Percentiles rank a stretch among this genome's conserved stretches.
These are phyloP conservation scores for Cossypha polioptera DNA, from an alignment of 2,797 vertebrate species.

Conservation along the genomic window DNA sequence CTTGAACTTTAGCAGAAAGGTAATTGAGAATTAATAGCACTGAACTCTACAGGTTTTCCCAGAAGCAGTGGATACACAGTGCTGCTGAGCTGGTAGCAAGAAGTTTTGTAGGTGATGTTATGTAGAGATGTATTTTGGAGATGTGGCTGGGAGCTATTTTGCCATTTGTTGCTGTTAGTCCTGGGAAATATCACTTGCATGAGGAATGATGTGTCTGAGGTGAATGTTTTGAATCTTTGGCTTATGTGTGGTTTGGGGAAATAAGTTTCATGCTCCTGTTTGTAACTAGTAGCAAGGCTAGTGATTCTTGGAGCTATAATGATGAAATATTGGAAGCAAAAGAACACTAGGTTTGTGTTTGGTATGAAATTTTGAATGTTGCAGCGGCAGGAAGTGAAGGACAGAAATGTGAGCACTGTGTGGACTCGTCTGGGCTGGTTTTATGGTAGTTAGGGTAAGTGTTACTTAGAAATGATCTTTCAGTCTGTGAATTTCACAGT, in stretches of 20 bases:
- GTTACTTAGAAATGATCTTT: conserved; percentile 11
- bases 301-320: background rate
- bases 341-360: background rate
- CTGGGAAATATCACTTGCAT: background rate
- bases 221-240: background rate
- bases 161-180: background rate
- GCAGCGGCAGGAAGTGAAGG: background rate
- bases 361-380: background rate
- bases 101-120: background rate
- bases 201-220: background rate
- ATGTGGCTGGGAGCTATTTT: background rate
- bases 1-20: background rate
- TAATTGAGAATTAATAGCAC: background rate
- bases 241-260: background rate
- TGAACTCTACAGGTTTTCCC: background rate
- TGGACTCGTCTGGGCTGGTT: background rate
- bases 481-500: background rate
- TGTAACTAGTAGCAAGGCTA: background rate
- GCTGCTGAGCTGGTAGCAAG: background rate
- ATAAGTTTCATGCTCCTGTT: background rate
- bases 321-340: background rate
- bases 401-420: background rate
- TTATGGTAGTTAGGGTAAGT: background rate
- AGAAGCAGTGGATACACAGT: background rate
- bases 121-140: background rate